Evolutionary conservation across 2,113 vertebrate species (phyloP).

Genomic region (Heliornis fulica): DNA sequence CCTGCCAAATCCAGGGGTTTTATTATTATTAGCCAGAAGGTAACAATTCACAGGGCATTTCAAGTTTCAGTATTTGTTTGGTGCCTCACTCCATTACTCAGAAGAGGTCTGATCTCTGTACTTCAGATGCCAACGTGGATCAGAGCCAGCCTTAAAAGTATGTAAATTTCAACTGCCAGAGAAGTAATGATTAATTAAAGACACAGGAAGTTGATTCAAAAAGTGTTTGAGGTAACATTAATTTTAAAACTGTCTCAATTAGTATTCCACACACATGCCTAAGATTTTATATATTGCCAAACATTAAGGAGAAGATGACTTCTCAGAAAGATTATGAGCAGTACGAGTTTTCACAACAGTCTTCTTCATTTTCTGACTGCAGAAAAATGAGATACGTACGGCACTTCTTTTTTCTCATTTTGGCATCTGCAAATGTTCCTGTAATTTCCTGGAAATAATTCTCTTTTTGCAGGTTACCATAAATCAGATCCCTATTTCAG

Average conservation of each 20-base stretch:
- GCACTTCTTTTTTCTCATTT: neutral
- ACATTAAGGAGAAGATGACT: neutral
- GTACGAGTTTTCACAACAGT: neutral
- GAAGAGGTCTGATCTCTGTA: neutral
- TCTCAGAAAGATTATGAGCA: constrained; percentile 10
- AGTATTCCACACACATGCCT: neutral
- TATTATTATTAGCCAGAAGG: neutral
- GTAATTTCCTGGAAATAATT: neutral
- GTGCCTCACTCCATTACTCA: neutral
- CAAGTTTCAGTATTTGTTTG: neutral
- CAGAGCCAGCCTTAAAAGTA: constrained; percentile 17
- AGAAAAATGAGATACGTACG: neutral
- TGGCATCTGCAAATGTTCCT: neutral
- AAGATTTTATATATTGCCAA: neutral
- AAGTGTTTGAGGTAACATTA: neutral
- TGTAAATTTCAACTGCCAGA: neutral
- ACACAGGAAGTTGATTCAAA: constrained; percentile 12
- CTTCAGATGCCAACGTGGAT: constrained; percentile 4
- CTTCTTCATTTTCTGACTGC: neutral
- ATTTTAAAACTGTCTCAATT: neutral
- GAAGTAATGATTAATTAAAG: constrained; percentile 46
- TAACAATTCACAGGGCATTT: neutral
- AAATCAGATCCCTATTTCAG: neutral
- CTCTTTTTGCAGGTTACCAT: neutral
- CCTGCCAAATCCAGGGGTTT: neutral